phyloP scores from a whole-genome alignment of 1,140 invertebrate species.

The Brachionus angularis region DNA sequence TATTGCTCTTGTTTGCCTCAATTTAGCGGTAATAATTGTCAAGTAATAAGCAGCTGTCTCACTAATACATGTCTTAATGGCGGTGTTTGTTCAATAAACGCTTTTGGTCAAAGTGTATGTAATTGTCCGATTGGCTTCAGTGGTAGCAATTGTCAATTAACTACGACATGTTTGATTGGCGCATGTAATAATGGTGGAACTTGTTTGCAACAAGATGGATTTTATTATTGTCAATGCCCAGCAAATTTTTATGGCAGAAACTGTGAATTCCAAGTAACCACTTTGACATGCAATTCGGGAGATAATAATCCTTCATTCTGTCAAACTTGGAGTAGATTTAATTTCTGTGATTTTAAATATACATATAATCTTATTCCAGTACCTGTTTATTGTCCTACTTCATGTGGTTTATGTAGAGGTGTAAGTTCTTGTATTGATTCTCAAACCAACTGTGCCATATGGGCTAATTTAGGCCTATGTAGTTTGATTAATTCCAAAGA shows the following conservation, averaged over 20 bases:
- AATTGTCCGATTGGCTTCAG: constrained; percentile 3
- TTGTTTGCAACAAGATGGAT: neutral
- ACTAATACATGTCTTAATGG: constrained; percentile 61
- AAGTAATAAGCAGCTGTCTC: neutral
- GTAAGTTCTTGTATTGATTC: constrained; percentile 12
- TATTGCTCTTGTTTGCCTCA: neutral
- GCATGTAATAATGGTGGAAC: constrained; percentile 37
- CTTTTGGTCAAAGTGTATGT: constrained; percentile 17
- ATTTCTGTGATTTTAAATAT: constrained; percentile 23
- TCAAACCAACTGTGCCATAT: neutral
- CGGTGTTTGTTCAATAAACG: constrained; percentile 22
- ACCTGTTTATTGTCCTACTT: constrained; percentile 33
- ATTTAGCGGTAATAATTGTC: constrained; percentile 11
- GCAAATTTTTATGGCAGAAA: constrained; percentile 36
- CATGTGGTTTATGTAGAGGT: neutral
- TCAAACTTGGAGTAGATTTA: constrained; percentile 15
- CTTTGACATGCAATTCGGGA: neutral
- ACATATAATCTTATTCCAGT: constrained; percentile 13
- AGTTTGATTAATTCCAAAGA: neutral
- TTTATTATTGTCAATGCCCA: constrained; percentile 15
- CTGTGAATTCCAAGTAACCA: constrained; percentile 30
- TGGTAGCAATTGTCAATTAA: constrained; percentile 2
- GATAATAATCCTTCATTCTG: constrained; percentile 4
- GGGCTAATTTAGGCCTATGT: constrained; percentile 12
- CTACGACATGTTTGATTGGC: neutral